A percentile compares a stretch with the other conserved stretches of the same genome.
Evolutionary conservation across 2,797 vertebrate genomes (phyloP).

Genomic region (Sebastes reedi): DNA sequence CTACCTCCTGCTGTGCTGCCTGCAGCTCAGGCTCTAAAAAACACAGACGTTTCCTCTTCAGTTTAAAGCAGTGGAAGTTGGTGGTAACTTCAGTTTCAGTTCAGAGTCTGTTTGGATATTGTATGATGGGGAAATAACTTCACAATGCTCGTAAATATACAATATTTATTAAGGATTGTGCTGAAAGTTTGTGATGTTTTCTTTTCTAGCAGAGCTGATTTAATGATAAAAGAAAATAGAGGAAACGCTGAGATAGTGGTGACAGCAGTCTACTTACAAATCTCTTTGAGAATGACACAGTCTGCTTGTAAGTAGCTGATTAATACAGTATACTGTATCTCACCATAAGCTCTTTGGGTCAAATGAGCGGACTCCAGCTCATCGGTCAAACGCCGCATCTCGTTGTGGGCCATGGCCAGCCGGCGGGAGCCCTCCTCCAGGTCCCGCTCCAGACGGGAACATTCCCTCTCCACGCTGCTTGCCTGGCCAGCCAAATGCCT

Average conservation of each 20-base stretch:
- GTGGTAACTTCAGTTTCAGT: not conserved
- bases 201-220: not conserved
- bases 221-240: not conserved
- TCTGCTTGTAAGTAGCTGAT: not conserved
- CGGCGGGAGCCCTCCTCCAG: constrained; percentile 78
- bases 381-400: constrained; percentile 81
- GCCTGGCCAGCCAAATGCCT: constrained; percentile 60
- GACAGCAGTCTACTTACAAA: not conserved
- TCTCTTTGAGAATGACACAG: not conserved
- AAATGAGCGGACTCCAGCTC: constrained; percentile 78
- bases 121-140: not conserved
- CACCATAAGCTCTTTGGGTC: constrained; percentile 75
- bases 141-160: not conserved
- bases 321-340: constrained; percentile 1
- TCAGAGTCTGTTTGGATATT: not conserved
- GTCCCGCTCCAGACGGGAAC: constrained; percentile 70
- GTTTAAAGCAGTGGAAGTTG: not conserved
- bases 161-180: not conserved
- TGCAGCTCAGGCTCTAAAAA: constrained; percentile 76
- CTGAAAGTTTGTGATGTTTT: not conserved
- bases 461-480: constrained; percentile 44
- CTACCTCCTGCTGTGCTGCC: constrained; percentile 70
- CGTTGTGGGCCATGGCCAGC: constrained; percentile 79
- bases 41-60: not conserved
- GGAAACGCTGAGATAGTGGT: not conserved